phyloP scores from a whole-genome alignment of 2,113 vertebrate species.

The Oostethus manadensis region DNA sequence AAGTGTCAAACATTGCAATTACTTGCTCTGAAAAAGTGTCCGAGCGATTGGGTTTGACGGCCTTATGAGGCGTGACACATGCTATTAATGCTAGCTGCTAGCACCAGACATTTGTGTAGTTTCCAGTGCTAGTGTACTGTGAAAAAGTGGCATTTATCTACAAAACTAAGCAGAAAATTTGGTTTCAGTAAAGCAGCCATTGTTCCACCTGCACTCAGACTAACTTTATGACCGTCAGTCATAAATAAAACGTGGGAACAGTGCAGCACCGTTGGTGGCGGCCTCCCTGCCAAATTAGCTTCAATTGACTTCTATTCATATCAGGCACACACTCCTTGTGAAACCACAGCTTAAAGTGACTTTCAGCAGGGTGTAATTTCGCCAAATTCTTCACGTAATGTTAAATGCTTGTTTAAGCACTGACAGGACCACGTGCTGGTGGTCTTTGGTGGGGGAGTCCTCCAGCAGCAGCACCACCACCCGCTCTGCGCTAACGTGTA shows the following conservation, averaged over 20 bases:
- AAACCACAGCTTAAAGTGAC: constrained; percentile 66
- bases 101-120: too few relatives aligned
- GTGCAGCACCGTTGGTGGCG: constrained; percentile 38
- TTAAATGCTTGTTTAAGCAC: constrained; percentile 66
- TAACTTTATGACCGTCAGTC: not conserved
- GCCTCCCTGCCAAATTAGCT: constrained; percentile 57
- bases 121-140: too few relatives aligned
- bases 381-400: constrained; percentile 71
- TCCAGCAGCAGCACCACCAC: constrained; percentile 39
- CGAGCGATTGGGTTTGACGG: too few relatives aligned
- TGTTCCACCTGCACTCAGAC: not conserved
- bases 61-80: too few relatives aligned
- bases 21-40: too few relatives aligned
- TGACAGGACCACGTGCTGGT: constrained; percentile 59
- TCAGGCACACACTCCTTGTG: constrained; percentile 50
- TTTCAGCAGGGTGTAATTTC: constrained; percentile 68
- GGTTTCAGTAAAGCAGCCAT: not conserved
- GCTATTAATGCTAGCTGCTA: too few relatives aligned
- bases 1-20: too few relatives aligned
- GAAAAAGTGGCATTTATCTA: too few relatives aligned
- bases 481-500: constrained; percentile 20
- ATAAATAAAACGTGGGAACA: constrained; percentile 32
- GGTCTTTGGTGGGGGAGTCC: not conserved
- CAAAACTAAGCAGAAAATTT: too few relatives aligned
- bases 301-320: constrained; percentile 55